Evolutionary conservation across 2,113 vertebrate species (phyloP), one percentile per base, ranked within the genome.

Genomic region (Desmodus rotundus): DNA sequence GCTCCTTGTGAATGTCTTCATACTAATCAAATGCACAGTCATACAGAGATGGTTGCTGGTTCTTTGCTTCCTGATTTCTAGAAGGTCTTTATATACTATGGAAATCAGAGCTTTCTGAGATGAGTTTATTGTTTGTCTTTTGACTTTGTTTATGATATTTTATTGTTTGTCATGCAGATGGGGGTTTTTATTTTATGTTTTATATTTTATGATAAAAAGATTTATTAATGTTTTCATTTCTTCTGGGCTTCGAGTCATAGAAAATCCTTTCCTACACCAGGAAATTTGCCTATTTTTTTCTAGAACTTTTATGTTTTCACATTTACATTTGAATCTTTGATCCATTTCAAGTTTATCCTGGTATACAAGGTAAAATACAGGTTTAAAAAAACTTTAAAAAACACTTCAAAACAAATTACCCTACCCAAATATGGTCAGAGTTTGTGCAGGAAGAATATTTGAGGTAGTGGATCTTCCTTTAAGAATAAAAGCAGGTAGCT

Each of bases 321-420:
- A 63, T 68, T 97, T 88, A 68, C 22, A 54, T 74, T 91, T 85
- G 78, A 58, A 82, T 93, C 28, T 91, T 92, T 88, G 83, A 91
- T 73, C 28, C 47, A 38, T 87, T 74, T 86, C 65, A 54, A 52
- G 50, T 65, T 81, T 84, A 38, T 67, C 36, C 61, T 43, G 28
- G 33, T 77, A 43, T 65, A 58, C 38, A 36, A 10, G 56, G 20
- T 87, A 70, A 91, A 81, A 83, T 92, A 31, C 19, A 4, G 3
- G 12, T 81, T 52, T 45, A 9, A 85, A 72, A 81, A 38, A n/a
- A 63, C 31, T 65, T 33, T 65, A n/a, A 65, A 65, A 65, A 33
- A 65, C 15, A 65, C 63, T 65, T 65, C 63, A 65, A 65, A 87
- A 73, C 12, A 81, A 89, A 94, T 83, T 77, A 54, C 68, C 19